These are phyloP conservation scores for Odobenus rosmarus DNA, from an alignment of 2,113 vertebrate genomes.

Conservation along the genomic window DNA sequence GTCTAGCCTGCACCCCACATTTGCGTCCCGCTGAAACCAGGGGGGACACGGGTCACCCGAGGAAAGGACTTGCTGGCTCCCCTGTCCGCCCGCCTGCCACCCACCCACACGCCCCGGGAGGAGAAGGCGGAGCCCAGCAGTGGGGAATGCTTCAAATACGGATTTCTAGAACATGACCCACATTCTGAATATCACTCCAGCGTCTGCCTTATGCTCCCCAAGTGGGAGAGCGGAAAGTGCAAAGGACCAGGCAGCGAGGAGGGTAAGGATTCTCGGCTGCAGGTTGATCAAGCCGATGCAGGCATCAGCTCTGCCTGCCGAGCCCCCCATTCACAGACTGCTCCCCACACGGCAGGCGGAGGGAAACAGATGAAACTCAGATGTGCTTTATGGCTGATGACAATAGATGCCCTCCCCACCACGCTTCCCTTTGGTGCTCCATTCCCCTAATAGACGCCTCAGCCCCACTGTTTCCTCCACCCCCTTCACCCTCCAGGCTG, in stretches of 20 bases:
- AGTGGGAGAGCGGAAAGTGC: background rate
- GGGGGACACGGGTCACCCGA: background rate
- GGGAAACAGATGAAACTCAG: conserved; percentile 57
- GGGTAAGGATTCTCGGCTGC: background rate
- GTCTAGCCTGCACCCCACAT: background rate
- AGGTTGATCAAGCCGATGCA: background rate
- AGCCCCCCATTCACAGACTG: background rate
- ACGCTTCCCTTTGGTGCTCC: conserved; percentile 33
- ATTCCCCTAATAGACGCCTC: conserved; percentile 52
- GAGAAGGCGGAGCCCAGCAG: background rate
- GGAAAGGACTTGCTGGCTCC: background rate
- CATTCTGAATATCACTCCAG: background rate
- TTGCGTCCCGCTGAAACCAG: background rate
- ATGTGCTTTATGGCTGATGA: conserved; percentile 73
- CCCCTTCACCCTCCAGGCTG: conserved; percentile 60
- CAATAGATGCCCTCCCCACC: conserved; percentile 65
- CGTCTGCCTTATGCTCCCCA: background rate
- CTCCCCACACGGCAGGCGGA: background rate
- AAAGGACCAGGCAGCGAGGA: background rate
- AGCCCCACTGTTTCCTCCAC: conserved; percentile 48
- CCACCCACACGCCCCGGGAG: background rate
- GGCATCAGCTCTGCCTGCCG: conserved; percentile 5
- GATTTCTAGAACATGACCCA: conserved; percentile 55
- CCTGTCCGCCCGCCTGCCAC: background rate
- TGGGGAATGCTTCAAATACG: background rate